Evolutionary conservation across 2,797 vertebrate genomes (phyloP).

Genomic region (Diceros bicornis): DNA sequence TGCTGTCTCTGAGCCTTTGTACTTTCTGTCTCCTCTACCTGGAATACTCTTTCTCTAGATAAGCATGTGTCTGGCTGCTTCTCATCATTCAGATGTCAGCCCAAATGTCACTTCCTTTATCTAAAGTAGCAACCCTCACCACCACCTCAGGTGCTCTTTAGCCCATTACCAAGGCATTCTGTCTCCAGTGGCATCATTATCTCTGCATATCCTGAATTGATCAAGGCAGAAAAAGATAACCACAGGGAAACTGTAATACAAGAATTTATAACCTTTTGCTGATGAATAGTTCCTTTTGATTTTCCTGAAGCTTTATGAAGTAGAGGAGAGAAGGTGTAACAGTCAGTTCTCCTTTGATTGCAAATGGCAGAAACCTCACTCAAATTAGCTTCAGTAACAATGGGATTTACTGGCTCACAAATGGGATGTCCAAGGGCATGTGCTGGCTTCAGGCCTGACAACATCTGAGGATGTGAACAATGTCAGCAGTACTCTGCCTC

Average conservation of each 20-base stretch:
- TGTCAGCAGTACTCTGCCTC: background rate
- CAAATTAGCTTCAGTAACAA: slow-evolving; percentile 44
- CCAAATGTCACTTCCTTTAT: slow-evolving; percentile 60
- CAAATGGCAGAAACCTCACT: slow-evolving; percentile 34
- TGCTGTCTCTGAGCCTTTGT: slow-evolving; percentile 26
- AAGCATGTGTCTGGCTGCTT: background rate
- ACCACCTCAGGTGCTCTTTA: slow-evolving; percentile 53
- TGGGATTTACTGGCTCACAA: background rate
- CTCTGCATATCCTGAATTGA: slow-evolving; percentile 55
- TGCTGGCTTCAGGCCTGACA: background rate
- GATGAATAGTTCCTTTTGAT: slow-evolving; percentile 72
- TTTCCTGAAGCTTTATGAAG: slow-evolving; percentile 61
- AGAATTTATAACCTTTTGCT: slow-evolving; percentile 65
- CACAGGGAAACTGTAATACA: slow-evolving; percentile 54
- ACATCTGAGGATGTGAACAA: background rate
- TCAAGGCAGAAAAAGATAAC: slow-evolving; percentile 68
- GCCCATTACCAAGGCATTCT: slow-evolving; percentile 40
- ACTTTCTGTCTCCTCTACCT: background rate
- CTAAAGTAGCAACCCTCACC: background rate
- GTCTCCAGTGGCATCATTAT: slow-evolving; percentile 69
- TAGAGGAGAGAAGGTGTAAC: background rate
- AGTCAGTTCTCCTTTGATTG: slow-evolving; percentile 51
- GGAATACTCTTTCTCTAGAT: background rate
- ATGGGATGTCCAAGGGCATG: background rate
- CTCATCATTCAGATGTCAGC: slow-evolving; percentile 57